Percentiles rank a stretch among this genome's conserved stretches.
Conservation (phyloP, 1,140 invertebrate genomes). For the Panagrolaimus sp. region DNA sequence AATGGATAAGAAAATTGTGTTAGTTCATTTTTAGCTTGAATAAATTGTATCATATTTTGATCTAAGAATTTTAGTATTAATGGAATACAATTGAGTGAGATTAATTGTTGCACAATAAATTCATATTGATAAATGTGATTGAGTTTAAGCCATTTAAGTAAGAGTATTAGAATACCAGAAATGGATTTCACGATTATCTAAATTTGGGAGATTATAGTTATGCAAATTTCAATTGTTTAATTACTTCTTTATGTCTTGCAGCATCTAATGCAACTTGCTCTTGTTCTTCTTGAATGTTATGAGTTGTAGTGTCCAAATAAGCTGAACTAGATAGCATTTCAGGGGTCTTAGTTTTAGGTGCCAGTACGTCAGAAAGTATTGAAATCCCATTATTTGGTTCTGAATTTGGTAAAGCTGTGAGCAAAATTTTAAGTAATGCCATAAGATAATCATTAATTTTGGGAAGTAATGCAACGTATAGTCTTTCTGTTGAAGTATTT, state of each 20-base stretch:
- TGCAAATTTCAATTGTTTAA: constrained; percentile 59
- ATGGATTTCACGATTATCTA: constrained; percentile 98
- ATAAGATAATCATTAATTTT: constrained; percentile 38
- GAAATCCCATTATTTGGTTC: constrained; percentile 95
- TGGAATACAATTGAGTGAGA: constrained; percentile 98
- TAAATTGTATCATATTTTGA: constrained; percentile 91
- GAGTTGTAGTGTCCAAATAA: constrained; percentile 40
- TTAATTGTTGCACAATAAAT: constrained; percentile 95
- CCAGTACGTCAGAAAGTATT: constrained; percentile 87
- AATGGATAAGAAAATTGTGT: constrained; percentile 45
- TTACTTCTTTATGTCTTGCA: constrained; percentile 79
- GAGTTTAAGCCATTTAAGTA: constrained; percentile 96
- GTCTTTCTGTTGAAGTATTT: constrained; percentile 36
- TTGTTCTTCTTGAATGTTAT: constrained; percentile 72
- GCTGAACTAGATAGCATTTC: constrained; percentile 56
- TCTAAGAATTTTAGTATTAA: constrained; percentile 97
- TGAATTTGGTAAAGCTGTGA: constrained; percentile 91
- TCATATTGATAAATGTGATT: constrained; percentile 97
- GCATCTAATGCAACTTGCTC: constrained; percentile 94
- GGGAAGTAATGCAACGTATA: constrained; percentile 47
- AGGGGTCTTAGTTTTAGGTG: constrained; percentile 44
- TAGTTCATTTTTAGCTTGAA: constrained; percentile 82
- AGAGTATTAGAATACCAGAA: constrained; percentile 80
- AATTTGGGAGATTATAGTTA: constrained; percentile 59
- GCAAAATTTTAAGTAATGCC: constrained; percentile 76